These are phyloP conservation scores for Montipora sp. DNA, from an alignment of 64 coral and sea anemone genomes.

Conservation along the genomic window DNA sequence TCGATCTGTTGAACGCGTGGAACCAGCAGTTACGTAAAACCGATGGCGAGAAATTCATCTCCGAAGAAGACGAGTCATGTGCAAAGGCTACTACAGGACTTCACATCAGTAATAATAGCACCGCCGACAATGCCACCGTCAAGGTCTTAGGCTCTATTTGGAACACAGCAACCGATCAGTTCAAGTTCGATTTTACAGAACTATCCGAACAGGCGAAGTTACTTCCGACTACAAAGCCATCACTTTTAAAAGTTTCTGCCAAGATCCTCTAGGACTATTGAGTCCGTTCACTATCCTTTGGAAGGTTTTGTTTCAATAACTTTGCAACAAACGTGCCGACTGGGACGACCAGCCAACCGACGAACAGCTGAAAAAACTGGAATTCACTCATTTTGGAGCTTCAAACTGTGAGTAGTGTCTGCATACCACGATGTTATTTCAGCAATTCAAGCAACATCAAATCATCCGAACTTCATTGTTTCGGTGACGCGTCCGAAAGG, in stretches of 20 bases:
- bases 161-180: conserved; percentile 50
- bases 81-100: conserved; percentile 24
- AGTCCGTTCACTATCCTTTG: background rate
- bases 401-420: background rate
- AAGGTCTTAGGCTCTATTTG: conserved; percentile 49
- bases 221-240: conserved; percentile 51
- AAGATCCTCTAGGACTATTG: conserved; percentile 46
- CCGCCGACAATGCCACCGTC: conserved; percentile 10
- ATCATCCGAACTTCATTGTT: background rate
- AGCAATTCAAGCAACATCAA: background rate
- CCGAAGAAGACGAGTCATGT: conserved; percentile 42
- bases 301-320: background rate
- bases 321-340: background rate
- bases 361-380: background rate
- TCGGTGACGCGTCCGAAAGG: background rate
- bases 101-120: background rate
- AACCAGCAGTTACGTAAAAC: too few species aligned
- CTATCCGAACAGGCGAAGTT: conserved; percentile 38
- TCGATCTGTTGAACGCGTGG: too few species aligned
- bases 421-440: background rate
- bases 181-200: conserved; percentile 41
- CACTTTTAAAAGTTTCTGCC: conserved; percentile 10
- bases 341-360: background rate
- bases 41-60: too few species aligned
- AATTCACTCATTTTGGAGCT: background rate